These are phyloP conservation scores for Chaunax sp. DNA, from an alignment of 2,797 vertebrate genomes.

Conservation along the genomic window DNA sequence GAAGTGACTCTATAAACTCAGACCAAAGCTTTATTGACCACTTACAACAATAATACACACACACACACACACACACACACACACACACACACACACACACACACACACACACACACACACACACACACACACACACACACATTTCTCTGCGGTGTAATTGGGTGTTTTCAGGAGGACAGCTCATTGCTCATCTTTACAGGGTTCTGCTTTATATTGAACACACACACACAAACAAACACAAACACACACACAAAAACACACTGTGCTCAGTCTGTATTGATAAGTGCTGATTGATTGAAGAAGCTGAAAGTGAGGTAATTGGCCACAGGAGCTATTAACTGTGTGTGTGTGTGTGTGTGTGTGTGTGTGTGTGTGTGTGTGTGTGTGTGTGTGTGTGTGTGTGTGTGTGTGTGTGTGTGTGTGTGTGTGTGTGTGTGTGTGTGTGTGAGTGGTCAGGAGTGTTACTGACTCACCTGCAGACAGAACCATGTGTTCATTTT, in stretches of 20 bases:
- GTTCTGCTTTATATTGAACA: not conserved
- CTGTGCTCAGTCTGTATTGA: constrained; percentile 18
- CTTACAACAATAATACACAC: not conserved
- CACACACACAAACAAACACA: constrained; percentile 1
- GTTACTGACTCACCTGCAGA: too few relatives aligned
- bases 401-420: too few relatives aligned
- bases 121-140: not conserved
- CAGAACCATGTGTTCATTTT: too few relatives aligned
- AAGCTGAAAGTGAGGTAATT: constrained; percentile 27
- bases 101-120: not conserved
- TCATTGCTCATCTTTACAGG: constrained; percentile 33
- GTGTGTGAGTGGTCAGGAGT: too few relatives aligned
- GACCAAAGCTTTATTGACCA: not conserved
- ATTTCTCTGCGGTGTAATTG: constrained; percentile 19
- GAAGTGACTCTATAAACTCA: constrained; percentile 28
- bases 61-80: constrained; percentile 1
- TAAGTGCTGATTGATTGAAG: constrained; percentile 30
- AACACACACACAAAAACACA: constrained; percentile 2
- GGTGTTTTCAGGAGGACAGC: constrained; percentile 25
- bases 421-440: too few relatives aligned
- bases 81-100: too few relatives aligned
- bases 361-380: constrained; percentile 2
- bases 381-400: not conserved
- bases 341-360: constrained; percentile 1
- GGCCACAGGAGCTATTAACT: constrained; percentile 10